Evolutionary conservation across 2,113 vertebrate genomes (phyloP), one percentile per base, ranked within the genome.

Genomic region (Microcebus ravelobensis): DNA sequence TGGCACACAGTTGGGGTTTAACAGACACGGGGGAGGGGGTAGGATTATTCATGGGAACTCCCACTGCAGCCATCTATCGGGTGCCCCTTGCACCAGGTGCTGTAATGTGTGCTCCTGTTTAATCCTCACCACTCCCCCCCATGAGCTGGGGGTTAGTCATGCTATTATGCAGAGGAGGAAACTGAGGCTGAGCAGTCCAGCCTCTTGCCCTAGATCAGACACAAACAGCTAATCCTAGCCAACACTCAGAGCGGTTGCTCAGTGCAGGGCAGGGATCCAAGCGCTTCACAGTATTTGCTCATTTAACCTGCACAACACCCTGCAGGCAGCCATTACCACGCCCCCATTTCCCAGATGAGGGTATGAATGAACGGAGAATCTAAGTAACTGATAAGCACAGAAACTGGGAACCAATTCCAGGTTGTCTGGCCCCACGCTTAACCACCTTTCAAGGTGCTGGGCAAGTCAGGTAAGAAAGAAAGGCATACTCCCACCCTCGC

Each of bases 401-500:
- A 42, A 73, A 12, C 42, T 48, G 90, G 68, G 50, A 4, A 65
- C 29, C 20, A 0, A 31, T 10, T 45, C 70, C 50, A 25, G 36
- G 81, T 76, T 59, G 20, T 13, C 55, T 4, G 59, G 50, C 31
- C 59, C n/a, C 20, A n/a, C 29, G 27, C 27, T 25, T 3, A 73
- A 34, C 39, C 45, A 14, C 90, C n/a, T 87, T 27, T 70, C 79
- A 89, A 27, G 4, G 25, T 29, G 4, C 31, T 31, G 15, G 8
- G 36, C 42, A 29, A 34, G 42, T 55, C 48, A 4, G 25, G 70
- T 0, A 15, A 80, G 29, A 55, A 48, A 55, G 90, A 42, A 25
- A 25, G 57, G 1, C 17, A 12, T 15, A 13, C 45, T 31, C 2
- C 0, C 23, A 34, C 4, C 57, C 8, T 0, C 3, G n/a, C 39